These are phyloP conservation scores for Xyrauchen texanus DNA, from an alignment of 2,113 vertebrate species.

Conservation along the genomic window DNA sequence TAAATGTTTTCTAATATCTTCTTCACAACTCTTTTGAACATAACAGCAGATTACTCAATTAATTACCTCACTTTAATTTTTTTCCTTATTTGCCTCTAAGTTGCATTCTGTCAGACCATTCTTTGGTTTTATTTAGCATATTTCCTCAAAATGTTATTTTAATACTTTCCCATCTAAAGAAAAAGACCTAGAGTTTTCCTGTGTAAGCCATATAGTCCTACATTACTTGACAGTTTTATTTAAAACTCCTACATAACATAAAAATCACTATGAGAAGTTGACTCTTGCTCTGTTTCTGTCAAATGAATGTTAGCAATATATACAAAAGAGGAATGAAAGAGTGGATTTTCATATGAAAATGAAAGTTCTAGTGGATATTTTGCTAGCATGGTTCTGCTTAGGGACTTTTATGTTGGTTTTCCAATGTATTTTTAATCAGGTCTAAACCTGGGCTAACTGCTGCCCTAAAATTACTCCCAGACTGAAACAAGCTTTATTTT, in stretches of 20 bases:
- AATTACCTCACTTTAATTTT: neutral
- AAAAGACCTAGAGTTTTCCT: neutral
- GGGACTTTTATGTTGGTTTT: too few relatives aligned
- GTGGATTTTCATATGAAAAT: neutral
- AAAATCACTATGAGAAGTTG: too few relatives aligned
- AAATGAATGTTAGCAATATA: neutral
- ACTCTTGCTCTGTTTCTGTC: neutral
- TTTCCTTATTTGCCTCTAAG: neutral
- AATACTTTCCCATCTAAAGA: neutral
- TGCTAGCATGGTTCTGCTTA: too few relatives aligned
- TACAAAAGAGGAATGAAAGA: neutral
- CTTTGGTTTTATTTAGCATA: neutral
- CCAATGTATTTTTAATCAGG: too few relatives aligned
- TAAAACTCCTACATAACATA: neutral
- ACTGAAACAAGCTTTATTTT: too few relatives aligned
- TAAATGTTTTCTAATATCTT: neutral
- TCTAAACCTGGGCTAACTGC: too few relatives aligned
- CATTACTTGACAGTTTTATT: neutral
- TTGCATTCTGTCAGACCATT: neutral
- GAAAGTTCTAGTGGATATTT: too few relatives aligned
- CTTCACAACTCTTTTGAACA: constrained; percentile 10
- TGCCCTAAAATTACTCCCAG: too few relatives aligned
- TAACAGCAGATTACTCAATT: neutral
- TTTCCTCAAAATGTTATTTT: neutral
- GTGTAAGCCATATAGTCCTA: neutral